Base-by-base conservation (phyloP, 2,888 invertebrate genomes). In the Rhagium mordax region DNA sequence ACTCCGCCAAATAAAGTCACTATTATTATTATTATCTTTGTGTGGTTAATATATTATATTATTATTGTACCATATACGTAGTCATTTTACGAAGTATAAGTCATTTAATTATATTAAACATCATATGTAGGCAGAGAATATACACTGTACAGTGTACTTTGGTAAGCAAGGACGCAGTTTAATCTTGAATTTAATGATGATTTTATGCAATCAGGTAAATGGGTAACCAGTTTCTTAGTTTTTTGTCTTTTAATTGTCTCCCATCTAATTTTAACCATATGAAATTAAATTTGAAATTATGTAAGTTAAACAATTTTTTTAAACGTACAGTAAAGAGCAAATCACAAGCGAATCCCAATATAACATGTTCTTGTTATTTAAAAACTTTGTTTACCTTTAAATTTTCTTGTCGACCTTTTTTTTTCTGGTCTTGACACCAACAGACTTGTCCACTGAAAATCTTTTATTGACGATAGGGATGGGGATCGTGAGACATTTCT, bases 391-490 rank as follows among this genome's bases (percentile, higher is more conserved):
- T 64, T 57, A 74, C 78, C 78, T 75, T 74, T 76, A 27, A 51
- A 62, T 57, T 77, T 75, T 53, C 70, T 72, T 47, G 74, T 74
- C 49, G 70, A 61, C 77, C 80, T 83, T 74, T 78, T 74, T 47
- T 77, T 81, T 59, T 74, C 78, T 16, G 81, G 76, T 66, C 74
- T 79, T 10, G 86, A 86, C 48, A 86, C 81, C 51, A 88, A 78
- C 61, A 87, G 76, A 65, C 81, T 81, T n/a, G 85, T 84, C 87
- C 87, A 88, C 74, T 84, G 85, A 74, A 86, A 90, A 77, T 90
- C 90, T 78, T 88, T 85, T 53, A 90, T 87, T n/a, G 91, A 91
- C 67, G 90, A 89, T 71, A 89, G 85, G 48, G 91, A 91, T 8
- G 91, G 90, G 24, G 91, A 91, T 83, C 90, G 88, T 64, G 90